phyloP scores from a whole-genome alignment of 2,113 vertebrate species.

The Hydrolagus affinis region DNA sequence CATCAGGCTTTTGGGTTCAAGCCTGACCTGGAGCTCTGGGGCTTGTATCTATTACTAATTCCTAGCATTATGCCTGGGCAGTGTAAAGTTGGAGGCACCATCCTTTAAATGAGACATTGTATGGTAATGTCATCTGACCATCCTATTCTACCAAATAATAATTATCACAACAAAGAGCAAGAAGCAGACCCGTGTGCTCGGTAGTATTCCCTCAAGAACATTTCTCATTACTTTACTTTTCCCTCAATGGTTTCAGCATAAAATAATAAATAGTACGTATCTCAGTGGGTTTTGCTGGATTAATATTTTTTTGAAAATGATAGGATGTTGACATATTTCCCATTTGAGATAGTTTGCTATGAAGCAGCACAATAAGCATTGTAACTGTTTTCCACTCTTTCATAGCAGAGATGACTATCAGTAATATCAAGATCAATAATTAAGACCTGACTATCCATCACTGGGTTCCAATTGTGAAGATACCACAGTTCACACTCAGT shows the following conservation, averaged over 20 bases:
- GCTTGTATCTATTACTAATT: not conserved
- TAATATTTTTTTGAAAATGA: not conserved
- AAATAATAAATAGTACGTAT: not conserved
- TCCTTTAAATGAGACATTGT: not conserved
- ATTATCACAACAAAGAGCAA: not conserved
- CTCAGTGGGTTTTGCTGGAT: not conserved
- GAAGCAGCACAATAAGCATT: not conserved
- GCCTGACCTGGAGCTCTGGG: not conserved
- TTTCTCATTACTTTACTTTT: not conserved
- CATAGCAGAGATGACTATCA: not conserved
- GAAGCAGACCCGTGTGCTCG: not conserved
- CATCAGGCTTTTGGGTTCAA: not conserved
- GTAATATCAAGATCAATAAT: slow-evolving; percentile 1
- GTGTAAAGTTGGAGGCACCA: not conserved
- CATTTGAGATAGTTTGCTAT: not conserved
- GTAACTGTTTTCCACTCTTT: not conserved
- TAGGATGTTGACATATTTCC: not conserved
- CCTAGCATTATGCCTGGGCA: not conserved
- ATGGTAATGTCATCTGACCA: not conserved
- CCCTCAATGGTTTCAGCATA: not conserved
- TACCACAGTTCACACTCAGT: not conserved
- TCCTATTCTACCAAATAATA: not conserved
- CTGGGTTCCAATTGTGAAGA: not conserved
- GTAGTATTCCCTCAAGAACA: not conserved
- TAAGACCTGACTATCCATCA: slow-evolving; percentile 3